Evolutionary conservation across 1,140 invertebrate species (phyloP).

Genomic region (Macrobrachium rosenbergii): DNA sequence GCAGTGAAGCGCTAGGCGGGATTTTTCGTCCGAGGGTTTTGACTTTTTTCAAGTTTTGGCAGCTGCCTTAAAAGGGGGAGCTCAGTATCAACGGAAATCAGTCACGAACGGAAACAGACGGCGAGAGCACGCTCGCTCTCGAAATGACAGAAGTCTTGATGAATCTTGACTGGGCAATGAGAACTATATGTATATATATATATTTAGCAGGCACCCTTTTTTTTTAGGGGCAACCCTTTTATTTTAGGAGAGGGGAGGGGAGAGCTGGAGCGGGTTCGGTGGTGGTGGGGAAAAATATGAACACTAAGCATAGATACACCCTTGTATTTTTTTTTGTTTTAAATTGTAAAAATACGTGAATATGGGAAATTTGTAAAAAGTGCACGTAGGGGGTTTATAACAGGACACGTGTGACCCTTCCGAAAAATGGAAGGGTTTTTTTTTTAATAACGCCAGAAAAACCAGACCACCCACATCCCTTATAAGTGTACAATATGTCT

Average conservation of each 20-base stretch:
- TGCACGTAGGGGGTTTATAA: constrained; percentile 35
- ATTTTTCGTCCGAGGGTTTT: too few species aligned
- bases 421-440: constrained; percentile 47
- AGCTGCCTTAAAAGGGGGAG: too few species aligned
- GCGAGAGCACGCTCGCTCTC: too few species aligned
- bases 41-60: too few species aligned
- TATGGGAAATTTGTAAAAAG: constrained; percentile 47
- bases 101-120: too few species aligned
- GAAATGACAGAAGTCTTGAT: too few species aligned
- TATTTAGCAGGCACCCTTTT: too few species aligned
- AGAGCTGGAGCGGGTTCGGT: background rate
- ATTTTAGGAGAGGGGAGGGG: background rate
- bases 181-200: too few species aligned
- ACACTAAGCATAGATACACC: constrained; percentile 46
- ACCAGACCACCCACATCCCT: constrained; percentile 28
- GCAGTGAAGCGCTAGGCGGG: too few species aligned
- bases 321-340: background rate
- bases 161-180: too few species aligned
- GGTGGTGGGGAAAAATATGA: constrained; percentile 9
- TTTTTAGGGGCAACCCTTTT: too few species aligned
- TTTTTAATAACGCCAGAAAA: constrained; percentile 19
- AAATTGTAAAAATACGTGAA: constrained; percentile 50
- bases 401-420: constrained; percentile 41
- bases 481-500: constrained; percentile 2
- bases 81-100: too few species aligned